Evolutionary conservation across 2,888 invertebrate species (phyloP), one percentile per base, ranked within the genome.

Genomic region (Noctua pronuba): DNA sequence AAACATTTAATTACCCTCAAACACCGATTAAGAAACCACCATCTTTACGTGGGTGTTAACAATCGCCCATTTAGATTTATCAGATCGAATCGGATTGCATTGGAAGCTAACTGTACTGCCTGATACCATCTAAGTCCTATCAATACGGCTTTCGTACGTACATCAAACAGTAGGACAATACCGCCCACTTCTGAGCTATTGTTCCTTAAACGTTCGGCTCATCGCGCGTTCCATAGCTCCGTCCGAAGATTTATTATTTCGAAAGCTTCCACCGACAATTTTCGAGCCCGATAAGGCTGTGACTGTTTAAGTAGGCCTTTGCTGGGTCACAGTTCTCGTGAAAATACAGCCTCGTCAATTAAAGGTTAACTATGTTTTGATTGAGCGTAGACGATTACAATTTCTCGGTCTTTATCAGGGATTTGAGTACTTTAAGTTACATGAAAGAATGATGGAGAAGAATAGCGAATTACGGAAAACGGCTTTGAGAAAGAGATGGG

Each of bases 211-310:
- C 76, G 75, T 69, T 68, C 64, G 60, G 66, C 82, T 85, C 76
- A 87, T 81, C 88, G 84, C 88, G 70, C 8, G 60, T 86, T 88
- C 85, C 77, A 82, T 88, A 87, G 90, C 91, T 89, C 74, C 86
- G 75, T 71, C 68, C 58, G 60, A 88, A 88, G 91, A 94, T 92
- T 93, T 93, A 95, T 93, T 90, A 88, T 92, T 93, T 92, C 91
- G 92, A 93, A 95, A 95, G 92, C 90, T 88, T 88, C 75, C 87
- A 88, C 89, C 86, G 85, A 89, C 89, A 88, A 88, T 89, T 91
- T 85, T 90, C 88, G 87, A 89, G 89, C 91, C 89, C 88, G 91
- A 94, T 94, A 93, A 92, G 92, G 91, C 86, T 86, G 86, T 84
- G 88, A 86, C 83, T 85, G 88, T 90, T 90, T 88, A 91, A 90